phyloP scores from a whole-genome alignment of 2,797 vertebrate species.

The Acanthornis magna region DNA sequence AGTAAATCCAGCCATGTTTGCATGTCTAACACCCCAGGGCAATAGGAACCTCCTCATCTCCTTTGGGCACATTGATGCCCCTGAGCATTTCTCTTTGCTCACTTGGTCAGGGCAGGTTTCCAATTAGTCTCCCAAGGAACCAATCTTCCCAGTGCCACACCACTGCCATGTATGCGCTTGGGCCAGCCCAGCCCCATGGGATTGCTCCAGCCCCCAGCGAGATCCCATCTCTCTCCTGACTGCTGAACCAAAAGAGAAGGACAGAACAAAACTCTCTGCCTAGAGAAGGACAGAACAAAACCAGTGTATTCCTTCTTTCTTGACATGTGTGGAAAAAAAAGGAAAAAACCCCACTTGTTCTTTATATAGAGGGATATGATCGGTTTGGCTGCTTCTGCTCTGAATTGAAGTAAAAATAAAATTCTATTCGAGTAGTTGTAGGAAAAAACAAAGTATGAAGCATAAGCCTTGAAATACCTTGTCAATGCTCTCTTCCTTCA shows the following conservation, averaged over 20 bases:
- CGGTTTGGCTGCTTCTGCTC: not conserved
- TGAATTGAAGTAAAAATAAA: constrained; percentile 7
- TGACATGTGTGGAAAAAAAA: not conserved
- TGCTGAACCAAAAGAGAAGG: not conserved
- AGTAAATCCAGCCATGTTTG: not conserved
- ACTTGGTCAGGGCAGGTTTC: not conserved
- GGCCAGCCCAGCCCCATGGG: rapidly evolving
- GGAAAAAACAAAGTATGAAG: constrained; percentile 22
- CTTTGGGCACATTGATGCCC: not conserved
- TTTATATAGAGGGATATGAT: not conserved
- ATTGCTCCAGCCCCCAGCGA: not conserved
- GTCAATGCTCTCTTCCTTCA: not conserved
- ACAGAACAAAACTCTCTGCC: not conserved
- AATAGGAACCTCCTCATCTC: not conserved
- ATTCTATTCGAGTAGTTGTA: not conserved
- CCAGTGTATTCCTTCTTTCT: not conserved
- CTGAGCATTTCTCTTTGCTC: not conserved
- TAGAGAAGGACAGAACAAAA: not conserved
- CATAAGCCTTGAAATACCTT: not conserved
- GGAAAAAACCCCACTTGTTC: not conserved
- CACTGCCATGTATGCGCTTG: not conserved
- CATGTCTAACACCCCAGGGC: not conserved
- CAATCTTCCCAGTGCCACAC: not conserved
- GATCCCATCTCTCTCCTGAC: not conserved
- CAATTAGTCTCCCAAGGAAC: not conserved